phyloP scores from a whole-genome alignment of 2,797 vertebrate genomes.

The Anisognathus igniventris region DNA sequence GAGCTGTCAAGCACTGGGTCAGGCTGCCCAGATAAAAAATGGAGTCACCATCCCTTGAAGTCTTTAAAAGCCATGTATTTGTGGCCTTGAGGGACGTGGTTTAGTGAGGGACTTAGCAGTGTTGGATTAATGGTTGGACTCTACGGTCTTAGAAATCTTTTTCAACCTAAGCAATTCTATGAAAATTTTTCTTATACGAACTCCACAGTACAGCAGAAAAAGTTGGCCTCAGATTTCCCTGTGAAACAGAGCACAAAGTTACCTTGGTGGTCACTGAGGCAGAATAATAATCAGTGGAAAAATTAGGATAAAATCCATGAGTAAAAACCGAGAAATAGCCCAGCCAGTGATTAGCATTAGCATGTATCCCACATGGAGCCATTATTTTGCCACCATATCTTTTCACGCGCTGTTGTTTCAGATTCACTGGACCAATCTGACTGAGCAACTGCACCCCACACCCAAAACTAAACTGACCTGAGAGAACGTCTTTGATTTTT shows the following conservation, averaged over 20 bases:
- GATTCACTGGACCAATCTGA: neutral
- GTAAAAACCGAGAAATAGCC: neutral
- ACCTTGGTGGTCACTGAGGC: neutral
- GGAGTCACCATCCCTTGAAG: neutral
- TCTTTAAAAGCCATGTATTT: neutral
- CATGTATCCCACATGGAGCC: neutral
- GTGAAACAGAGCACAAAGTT: neutral
- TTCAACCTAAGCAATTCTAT: neutral
- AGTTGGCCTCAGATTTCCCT: neutral
- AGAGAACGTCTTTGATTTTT: constrained; percentile 34
- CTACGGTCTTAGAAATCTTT: neutral
- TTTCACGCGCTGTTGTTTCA: neutral
- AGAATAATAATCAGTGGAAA: neutral
- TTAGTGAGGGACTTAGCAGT: neutral
- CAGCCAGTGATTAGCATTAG: neutral
- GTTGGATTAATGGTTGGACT: neutral
- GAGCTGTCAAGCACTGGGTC: neutral
- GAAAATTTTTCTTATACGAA: neutral
- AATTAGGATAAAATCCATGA: neutral
- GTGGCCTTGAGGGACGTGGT: neutral
- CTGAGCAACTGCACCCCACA: neutral
- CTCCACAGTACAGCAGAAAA: neutral
- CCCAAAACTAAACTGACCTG: constrained; percentile 50
- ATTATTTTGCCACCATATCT: constrained; percentile 1
- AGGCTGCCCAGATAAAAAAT: neutral